A percentile compares a stretch with the other conserved stretches of the same genome.
These are phyloP conservation scores for Sturnira hondurensis DNA, from an alignment of 2,113 vertebrate genomes.

Conservation along the genomic window DNA sequence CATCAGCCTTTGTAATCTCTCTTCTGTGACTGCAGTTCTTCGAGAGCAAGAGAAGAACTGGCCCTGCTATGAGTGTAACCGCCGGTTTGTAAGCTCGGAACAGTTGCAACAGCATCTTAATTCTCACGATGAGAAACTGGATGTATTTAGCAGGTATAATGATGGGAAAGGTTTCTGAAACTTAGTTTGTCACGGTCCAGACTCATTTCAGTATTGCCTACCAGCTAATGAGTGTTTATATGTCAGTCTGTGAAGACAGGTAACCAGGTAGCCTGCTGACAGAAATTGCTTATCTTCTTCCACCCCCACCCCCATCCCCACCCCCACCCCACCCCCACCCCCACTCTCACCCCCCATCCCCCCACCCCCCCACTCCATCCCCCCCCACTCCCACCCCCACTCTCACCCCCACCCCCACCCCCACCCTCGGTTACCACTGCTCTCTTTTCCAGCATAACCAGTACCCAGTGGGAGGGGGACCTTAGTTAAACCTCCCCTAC, in stretches of 20 bases:
- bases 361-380: too few species aligned
- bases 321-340: too few species aligned
- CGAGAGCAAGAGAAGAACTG: slow-evolving; percentile 98
- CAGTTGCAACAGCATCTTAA: slow-evolving; percentile 98
- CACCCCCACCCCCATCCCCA: too few species aligned
- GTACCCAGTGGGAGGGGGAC: neutral
- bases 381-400: too few species aligned
- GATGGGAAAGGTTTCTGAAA: neutral
- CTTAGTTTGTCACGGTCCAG: neutral
- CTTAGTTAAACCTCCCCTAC: neutral
- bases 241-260: neutral
- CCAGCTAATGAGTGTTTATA: neutral
- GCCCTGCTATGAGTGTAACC: slow-evolving; percentile 97
- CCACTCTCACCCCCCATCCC: too few species aligned
- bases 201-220: neutral
- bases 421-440: neutral
- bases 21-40: slow-evolving; percentile 80
- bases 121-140: slow-evolving; percentile 96
- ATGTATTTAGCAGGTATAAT: slow-evolving; percentile 89
- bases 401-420: too few species aligned
- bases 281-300: neutral
- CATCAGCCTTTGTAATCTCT: slow-evolving; percentile 7
- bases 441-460: neutral
- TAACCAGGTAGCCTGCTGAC: neutral
- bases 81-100: slow-evolving; percentile 96